These are phyloP conservation scores for Hetaerina americana DNA, from an alignment of 1,140 invertebrate species.

Conservation along the genomic window DNA sequence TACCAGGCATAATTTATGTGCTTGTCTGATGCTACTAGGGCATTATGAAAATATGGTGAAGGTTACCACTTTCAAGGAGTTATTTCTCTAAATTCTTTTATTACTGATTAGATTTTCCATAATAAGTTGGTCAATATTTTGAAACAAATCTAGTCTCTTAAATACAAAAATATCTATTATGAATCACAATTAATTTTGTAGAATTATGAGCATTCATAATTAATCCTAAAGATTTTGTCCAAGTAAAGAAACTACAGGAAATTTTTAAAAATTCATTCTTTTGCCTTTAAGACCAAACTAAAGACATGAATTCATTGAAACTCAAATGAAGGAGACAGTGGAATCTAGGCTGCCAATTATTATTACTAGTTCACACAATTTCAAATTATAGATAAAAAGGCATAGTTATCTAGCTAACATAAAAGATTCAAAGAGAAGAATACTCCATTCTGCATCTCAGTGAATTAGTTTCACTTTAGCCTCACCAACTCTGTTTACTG, in stretches of 20 bases:
- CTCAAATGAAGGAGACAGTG: background rate
- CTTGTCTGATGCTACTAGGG: background rate
- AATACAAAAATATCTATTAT: too few species aligned
- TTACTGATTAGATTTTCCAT: too few species aligned
- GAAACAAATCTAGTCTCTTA: too few species aligned
- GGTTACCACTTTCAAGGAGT: background rate
- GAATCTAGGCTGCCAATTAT: background rate
- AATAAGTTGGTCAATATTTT: too few species aligned
- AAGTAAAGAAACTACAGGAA: too few species aligned
- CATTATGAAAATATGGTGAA: background rate
- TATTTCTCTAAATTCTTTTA: too few species aligned
- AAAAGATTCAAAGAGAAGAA: background rate
- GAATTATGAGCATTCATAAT: too few species aligned
- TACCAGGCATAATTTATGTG: background rate
- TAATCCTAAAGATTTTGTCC: too few species aligned
- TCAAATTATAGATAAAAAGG: background rate
- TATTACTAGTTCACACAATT: background rate
- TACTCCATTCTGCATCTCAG: background rate
- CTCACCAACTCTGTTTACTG: background rate
- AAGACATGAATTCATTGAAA: background rate
- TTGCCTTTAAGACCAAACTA: too few species aligned
- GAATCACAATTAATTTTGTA: too few species aligned
- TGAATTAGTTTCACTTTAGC: background rate
- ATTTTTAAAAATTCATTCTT: too few species aligned
- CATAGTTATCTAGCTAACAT: background rate